These are phyloP conservation scores for Hycleus cichorii DNA, from an alignment of 1,140 invertebrate genomes.

Conservation along the genomic window DNA sequence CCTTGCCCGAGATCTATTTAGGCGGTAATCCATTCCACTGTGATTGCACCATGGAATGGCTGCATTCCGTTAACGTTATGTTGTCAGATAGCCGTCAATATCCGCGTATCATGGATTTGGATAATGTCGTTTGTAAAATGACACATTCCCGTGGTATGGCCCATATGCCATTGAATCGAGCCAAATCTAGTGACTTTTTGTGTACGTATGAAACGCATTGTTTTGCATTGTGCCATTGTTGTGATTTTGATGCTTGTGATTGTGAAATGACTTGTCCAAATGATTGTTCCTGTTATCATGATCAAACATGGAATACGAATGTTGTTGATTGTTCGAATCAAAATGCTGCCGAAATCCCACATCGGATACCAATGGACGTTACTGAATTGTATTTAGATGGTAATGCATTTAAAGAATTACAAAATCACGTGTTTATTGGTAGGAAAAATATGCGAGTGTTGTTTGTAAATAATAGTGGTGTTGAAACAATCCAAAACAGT, in stretches of 20 bases:
- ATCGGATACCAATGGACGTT: constrained; percentile 86
- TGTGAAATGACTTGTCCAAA: constrained; percentile 91
- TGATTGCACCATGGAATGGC: constrained; percentile 89
- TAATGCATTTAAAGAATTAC: constrained; percentile 74
- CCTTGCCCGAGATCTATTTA: constrained; percentile 77
- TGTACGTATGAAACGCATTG: constrained; percentile 89
- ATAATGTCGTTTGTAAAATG: constrained; percentile 77
- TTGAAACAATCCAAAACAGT: constrained; percentile 82
- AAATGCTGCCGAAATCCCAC: constrained; percentile 66
- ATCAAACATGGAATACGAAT: constrained; percentile 87
- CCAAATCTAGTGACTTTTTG: constrained; percentile 73
- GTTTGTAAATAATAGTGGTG: constrained; percentile 77
- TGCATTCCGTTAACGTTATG: constrained; percentile 73
- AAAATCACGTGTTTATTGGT: constrained; percentile 86
- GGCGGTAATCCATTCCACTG: constrained; percentile 86
- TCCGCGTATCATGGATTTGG: constrained; percentile 78
- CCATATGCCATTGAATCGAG: constrained; percentile 58
- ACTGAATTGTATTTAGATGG: constrained; percentile 88
- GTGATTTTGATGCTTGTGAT: constrained; percentile 90
- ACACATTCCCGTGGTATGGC: constrained; percentile 63
- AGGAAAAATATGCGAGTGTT: constrained; percentile 80
- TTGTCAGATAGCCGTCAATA: constrained; percentile 71
- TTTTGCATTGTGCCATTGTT: constrained; percentile 88
- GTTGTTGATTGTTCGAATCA: constrained; percentile 83
- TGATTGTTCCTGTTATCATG: constrained; percentile 87